A percentile compares a stretch with the other conserved stretches of the same genome.
Evolutionary conservation across 2,113 vertebrate genomes (phyloP).

Genomic region (Channa argus): DNA sequence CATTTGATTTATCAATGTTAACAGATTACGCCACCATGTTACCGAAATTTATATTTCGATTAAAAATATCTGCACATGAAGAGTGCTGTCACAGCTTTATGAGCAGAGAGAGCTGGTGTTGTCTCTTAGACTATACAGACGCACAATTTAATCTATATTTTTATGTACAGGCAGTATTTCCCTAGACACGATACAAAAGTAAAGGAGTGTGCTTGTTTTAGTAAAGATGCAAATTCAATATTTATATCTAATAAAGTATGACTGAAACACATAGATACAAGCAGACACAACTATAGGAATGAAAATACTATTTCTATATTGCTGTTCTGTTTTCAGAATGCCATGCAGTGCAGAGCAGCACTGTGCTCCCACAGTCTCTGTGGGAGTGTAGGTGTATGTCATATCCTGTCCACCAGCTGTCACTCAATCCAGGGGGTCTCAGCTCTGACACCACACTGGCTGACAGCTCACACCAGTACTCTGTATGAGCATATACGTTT

Average conservation of each 20-base stretch:
- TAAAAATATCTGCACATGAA: conserved; percentile 17
- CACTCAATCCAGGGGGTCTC: conserved; percentile 62
- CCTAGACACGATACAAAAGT: too few relatives aligned
- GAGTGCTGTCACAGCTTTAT: conserved; percentile 26
- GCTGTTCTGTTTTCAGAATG: too few relatives aligned
- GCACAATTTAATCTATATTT: neutral
- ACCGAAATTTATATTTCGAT: neutral
- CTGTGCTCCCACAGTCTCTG: conserved; percentile 41
- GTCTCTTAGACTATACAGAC: neutral
- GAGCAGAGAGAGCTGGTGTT: conserved; percentile 16
- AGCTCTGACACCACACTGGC: conserved; percentile 37
- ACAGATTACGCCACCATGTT: neutral
- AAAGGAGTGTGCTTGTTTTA: too few relatives aligned
- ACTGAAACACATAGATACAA: too few relatives aligned
- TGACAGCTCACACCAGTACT: conserved; percentile 54
- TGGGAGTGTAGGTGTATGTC: conserved; percentile 65
- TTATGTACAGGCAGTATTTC: neutral
- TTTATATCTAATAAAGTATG: too few relatives aligned
- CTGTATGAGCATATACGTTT: neutral
- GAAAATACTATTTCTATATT: too few relatives aligned
- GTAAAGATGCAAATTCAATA: too few relatives aligned
- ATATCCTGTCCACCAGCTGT: conserved; percentile 74
- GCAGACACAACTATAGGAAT: too few relatives aligned
- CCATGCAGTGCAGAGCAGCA: conserved; percentile 16
- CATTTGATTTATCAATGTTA: too few relatives aligned